Base-by-base conservation (phyloP, 2,797 vertebrate species). In the Echeneis naucrates region DNA sequence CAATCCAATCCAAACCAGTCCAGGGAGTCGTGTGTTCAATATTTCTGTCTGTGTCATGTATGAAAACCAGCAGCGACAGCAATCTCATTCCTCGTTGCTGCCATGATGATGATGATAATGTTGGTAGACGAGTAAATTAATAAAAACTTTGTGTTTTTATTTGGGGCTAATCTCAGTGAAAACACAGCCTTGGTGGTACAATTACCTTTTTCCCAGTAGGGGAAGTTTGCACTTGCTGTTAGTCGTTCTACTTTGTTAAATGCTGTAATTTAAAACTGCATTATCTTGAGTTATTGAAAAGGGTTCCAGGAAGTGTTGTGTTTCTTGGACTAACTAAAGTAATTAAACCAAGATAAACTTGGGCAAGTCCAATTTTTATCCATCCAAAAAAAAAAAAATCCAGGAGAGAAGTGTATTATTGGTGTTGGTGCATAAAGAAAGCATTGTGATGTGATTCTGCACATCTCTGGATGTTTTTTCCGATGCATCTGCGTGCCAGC, bases 401-500 rank as follows among this genome's bases (percentile, higher is more conserved):
- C 54, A 37, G 33, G 8, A 24, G 37, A 4, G 4, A 24, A 37
- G 13, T 14, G 23, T 24, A 26, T 14, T 12, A 26, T 14, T 13
- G 26, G 12, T 26, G 8, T 16, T 26, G 8, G 23, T 13, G 23
- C 2, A 16, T 27, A 14, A 38, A 8, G 54, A 38, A 45, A 30
- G 48, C 21, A 37, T 44, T 10, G 10, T 10, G 10, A 14, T 38
- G 32, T 40, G 65, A 14, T 66, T 12, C 26, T 40, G 21, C 21
- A 12, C 30, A 13, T 55, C n/a, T 50, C 33, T 47, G 26, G 17
- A 63, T 60, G 24, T n/a, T n/a, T 42, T 30, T 63, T 50, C 30
- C 44, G 27, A 16, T 58, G 27, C 58, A 33, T 42, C 37, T 47
- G 23, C 67, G 58, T 24, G 50, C 45, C 35, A 51, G 66, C 27